A percentile compares a stretch with the other conserved stretches of the same genome.
These are phyloP conservation scores for Verasper variegatus DNA, from an alignment of 2,113 vertebrate species.

Conservation along the genomic window DNA sequence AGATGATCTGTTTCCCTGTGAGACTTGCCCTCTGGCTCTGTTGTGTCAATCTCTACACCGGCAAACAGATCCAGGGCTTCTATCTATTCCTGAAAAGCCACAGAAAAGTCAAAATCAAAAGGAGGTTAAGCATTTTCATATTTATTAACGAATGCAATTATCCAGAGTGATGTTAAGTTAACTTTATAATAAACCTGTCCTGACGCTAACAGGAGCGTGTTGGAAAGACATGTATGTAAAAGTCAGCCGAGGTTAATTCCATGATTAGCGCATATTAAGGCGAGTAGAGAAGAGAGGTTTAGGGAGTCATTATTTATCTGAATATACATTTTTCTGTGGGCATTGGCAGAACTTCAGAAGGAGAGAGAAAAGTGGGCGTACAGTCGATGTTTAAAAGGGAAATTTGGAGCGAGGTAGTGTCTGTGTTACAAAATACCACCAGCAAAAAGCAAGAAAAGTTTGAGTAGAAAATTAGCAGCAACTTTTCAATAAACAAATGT, in stretches of 20 bases:
- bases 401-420: conserved; percentile 36
- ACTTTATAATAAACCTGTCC: background rate
- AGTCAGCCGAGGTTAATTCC: background rate
- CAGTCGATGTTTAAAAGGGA: conserved; percentile 1
- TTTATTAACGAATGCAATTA: background rate
- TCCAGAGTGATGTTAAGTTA: background rate
- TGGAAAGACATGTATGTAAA: background rate
- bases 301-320: conserved; percentile 16
- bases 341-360: conserved; percentile 24
- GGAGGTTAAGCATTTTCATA: background rate
- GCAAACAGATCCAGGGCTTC: conserved; percentile 7
- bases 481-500: conserved; percentile 4
- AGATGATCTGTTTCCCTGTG: background rate
- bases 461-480: conserved; percentile 13
- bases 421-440: conserved; percentile 45
- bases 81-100: background rate
- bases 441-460: conserved; percentile 57
- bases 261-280: background rate
- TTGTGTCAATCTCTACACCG: background rate
- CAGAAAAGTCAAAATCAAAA: background rate
- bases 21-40: background rate
- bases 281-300: conserved; percentile 4
- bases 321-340: conserved; percentile 22
- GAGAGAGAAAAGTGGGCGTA: background rate
- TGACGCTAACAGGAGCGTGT: background rate